These are phyloP conservation scores for Hippocampus zosterae DNA, from an alignment of 2,113 vertebrate species.

Conservation along the genomic window DNA sequence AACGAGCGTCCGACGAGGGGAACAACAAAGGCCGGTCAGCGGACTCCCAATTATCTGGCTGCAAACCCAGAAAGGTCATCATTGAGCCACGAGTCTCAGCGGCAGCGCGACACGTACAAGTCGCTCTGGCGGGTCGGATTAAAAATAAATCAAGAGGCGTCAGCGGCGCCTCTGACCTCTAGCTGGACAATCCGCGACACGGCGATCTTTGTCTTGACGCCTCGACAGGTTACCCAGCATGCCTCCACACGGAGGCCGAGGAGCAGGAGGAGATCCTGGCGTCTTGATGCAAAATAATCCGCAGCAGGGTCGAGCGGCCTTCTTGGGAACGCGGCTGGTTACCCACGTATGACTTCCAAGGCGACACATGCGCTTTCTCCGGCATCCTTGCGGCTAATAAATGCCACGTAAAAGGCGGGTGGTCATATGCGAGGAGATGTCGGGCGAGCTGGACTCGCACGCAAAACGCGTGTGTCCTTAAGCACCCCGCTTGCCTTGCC, in stretches of 20 bases:
- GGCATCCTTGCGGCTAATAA: constrained; percentile 5
- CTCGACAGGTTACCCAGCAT: constrained; percentile 45
- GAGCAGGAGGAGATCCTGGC: neutral
- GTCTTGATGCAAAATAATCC: neutral
- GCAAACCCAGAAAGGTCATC: constrained; percentile 61
- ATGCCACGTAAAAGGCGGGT: constrained; percentile 23
- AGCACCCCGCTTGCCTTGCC: neutral
- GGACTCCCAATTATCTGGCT: constrained; percentile 46
- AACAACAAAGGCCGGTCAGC: constrained; percentile 53
- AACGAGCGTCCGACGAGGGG: constrained; percentile 10
- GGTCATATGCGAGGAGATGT: constrained; percentile 25
- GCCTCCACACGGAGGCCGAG: constrained; percentile 30
- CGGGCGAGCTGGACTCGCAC: constrained; percentile 25
- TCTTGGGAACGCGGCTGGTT: neutral
- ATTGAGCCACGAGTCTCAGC: constrained; percentile 31
- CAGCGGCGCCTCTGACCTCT: constrained; percentile 64
- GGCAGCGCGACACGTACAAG: constrained; percentile 43
- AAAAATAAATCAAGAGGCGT: constrained; percentile 71
- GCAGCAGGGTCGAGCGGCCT: neutral
- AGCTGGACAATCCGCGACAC: constrained; percentile 7
- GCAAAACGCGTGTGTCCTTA: neutral
- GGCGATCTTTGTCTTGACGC: constrained; percentile 33
- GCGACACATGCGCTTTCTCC: constrained; percentile 6
- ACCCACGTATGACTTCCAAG: neutral
- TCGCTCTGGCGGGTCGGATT: constrained; percentile 58